Evolutionary conservation across 2,113 vertebrate genomes (phyloP), one percentile per base, ranked within the genome.

Genomic region (Microtus oregoni): DNA sequence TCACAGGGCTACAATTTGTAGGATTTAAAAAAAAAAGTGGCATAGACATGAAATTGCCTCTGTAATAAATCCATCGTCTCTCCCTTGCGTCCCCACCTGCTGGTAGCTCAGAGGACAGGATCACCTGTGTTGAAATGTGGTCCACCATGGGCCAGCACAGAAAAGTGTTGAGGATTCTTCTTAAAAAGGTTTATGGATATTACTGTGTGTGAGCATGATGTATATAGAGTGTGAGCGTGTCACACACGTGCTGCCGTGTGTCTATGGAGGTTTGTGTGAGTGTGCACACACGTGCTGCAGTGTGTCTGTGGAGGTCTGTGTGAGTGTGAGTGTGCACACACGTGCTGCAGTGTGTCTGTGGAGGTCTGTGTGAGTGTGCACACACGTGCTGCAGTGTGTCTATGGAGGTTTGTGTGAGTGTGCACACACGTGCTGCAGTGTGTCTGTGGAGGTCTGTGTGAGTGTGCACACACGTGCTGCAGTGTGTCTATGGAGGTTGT

Each of bases 51-150:
- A 78, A 76, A 20, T 92, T 91, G 52, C 44, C 41, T 30, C n/a
- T 63, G 32, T 55, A 88, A 1, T 89, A 91, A 61, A 89, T 86
- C 38, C 4, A 26, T 63, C 47, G 17, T 89, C 41, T 55, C n/a
- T 86, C 68, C 61, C 79, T 83, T 97, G 50, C 14, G 73, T 88
- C 94, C 72, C 24, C n/a, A 38, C 28, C 7, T 86, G 32, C 26
- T 95, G 94, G 95, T 82, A 92, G 72, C 38, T 7, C 32, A 82
- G 81, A 55, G 55, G 94, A 86, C 90, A 89, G 38, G 38, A 44
- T 94, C 44, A 92, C 73, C 22, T 68, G 32, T 92, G 72, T 70
- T 92, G 73, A 88, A 88, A 44, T 30, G 3, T 89, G 86, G 2
- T 79, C 65, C 19, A 0, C 65, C 19, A 0, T 79, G 55, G 68